These are phyloP conservation scores for Octopus bimaculoides DNA, from an alignment of 1,140 invertebrate species.

Conservation along the genomic window DNA sequence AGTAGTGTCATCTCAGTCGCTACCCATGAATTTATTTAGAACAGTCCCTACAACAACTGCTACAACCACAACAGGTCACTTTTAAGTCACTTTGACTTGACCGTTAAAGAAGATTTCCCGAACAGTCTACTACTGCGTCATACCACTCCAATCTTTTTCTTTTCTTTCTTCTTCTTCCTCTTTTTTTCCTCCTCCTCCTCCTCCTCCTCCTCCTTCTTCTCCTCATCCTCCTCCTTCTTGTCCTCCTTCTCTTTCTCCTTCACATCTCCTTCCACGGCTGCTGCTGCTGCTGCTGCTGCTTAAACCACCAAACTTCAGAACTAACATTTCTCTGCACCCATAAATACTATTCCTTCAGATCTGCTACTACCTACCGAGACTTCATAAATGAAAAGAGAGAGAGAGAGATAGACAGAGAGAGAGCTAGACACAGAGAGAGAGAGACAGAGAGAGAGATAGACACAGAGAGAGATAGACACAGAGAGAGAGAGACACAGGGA, in stretches of 20 bases:
- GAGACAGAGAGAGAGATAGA: neutral
- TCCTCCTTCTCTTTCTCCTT: too few relatives aligned
- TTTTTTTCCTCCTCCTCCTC: neutral
- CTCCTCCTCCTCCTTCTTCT: neutral
- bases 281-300: neutral
- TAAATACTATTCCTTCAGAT: neutral
- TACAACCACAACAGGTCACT: neutral
- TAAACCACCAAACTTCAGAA: neutral
- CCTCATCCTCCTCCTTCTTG: neutral
- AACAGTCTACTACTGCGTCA: neutral
- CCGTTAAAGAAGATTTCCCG: neutral
- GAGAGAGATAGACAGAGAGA: neutral
- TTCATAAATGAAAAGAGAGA: neutral
- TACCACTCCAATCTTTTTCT: neutral
- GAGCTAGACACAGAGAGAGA: neutral
- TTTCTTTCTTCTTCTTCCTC: neutral
- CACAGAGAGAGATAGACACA: neutral
- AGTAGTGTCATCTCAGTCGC: neutral
- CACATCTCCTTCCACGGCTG: neutral
- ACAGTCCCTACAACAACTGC: neutral
- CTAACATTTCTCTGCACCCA: neutral
- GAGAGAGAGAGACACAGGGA: neutral
- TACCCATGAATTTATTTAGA: neutral
- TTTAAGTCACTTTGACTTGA: neutral
- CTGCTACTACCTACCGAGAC: neutral